phyloP scores from a whole-genome alignment of 2,113 vertebrate species.

The Spheniscus mendiculus region DNA sequence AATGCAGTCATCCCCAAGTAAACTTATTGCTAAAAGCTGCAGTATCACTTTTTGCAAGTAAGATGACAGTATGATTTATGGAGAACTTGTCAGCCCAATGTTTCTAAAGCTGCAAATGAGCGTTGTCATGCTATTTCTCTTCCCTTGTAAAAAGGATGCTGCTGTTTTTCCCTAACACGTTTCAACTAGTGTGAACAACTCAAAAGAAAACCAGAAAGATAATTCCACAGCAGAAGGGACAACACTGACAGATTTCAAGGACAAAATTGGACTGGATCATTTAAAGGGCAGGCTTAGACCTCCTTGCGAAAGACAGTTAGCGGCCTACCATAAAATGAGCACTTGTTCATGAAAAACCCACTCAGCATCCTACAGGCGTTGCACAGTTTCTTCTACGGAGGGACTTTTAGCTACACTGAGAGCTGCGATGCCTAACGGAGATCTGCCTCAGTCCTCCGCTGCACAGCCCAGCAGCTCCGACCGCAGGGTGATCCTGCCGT shows the following conservation, averaged over 20 bases:
- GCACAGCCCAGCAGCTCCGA: conserved; percentile 93
- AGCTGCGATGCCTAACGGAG: not conserved
- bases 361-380: conserved; percentile 86
- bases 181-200: conserved; percentile 65
- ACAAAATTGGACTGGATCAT: conserved; percentile 70
- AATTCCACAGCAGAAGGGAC: conserved; percentile 71
- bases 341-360: conserved; percentile 82
- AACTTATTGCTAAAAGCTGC: conserved; percentile 84
- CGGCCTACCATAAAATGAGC: conserved; percentile 85
- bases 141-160: conserved; percentile 71
- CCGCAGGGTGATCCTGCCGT: conserved; percentile 94
- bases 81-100: conserved; percentile 19
- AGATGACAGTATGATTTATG: conserved; percentile 58
- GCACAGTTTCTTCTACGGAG: conserved; percentile 85
- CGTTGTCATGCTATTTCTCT: conserved; percentile 32
- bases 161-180: conserved; percentile 50
- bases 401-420: conserved; percentile 55
- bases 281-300: conserved; percentile 85
- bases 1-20: conserved; percentile 74
- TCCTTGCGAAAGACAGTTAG: conserved; percentile 85
- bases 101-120: conserved; percentile 51
- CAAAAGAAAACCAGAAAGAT: conserved; percentile 57
- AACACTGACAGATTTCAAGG: conserved; percentile 62
- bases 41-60: conserved; percentile 73
- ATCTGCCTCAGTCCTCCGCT: conserved; percentile 84